These are phyloP conservation scores for Chymomyza procnemis DNA, from an alignment of 2,888 invertebrate genomes.

Conservation along the genomic window DNA sequence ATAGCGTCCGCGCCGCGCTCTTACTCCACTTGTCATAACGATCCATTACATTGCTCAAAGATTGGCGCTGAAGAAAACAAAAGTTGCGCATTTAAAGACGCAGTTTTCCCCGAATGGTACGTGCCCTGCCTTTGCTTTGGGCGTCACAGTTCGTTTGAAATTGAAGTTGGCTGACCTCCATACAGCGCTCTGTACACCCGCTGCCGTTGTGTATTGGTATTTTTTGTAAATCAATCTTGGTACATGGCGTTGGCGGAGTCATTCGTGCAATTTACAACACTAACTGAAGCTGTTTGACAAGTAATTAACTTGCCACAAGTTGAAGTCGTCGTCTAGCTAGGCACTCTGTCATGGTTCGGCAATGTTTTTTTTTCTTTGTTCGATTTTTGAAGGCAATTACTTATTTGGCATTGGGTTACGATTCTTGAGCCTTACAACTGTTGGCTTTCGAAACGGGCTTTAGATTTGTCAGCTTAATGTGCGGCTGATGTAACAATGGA, in stretches of 20 bases:
- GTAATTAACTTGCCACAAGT: slow-evolving; percentile 58
- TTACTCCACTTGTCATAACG: slow-evolving; percentile 41
- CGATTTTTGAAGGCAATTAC: not conserved
- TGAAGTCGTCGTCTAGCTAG: not conserved
- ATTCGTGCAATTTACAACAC: slow-evolving; percentile 65
- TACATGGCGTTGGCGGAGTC: slow-evolving; percentile 40
- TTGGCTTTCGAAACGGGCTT: not conserved
- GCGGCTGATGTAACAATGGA: not conserved
- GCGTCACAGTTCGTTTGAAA: slow-evolving; percentile 68
- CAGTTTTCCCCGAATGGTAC: slow-evolving; percentile 30
- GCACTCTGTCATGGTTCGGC: not conserved
- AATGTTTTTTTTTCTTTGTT: not conserved
- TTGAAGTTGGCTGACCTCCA: slow-evolving; percentile 36
- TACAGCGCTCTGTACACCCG: not conserved
- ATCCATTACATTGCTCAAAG: slow-evolving; percentile 47
- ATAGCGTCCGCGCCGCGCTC: slow-evolving; percentile 1
- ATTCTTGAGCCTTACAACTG: not conserved
- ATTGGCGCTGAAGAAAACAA: slow-evolving; percentile 35
- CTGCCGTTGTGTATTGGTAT: slow-evolving; percentile 39
- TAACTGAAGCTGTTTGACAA: slow-evolving; percentile 64
- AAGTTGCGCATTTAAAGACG: slow-evolving; percentile 20
- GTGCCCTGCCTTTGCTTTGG: slow-evolving; percentile 52
- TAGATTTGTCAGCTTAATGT: not conserved
- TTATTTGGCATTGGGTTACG: not conserved
- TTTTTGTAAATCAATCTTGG: slow-evolving; percentile 60